A percentile compares a stretch with the other conserved stretches of the same genome.
Conservation (phyloP, 2,888 invertebrate genomes). For the Mythimna vitellina region DNA sequence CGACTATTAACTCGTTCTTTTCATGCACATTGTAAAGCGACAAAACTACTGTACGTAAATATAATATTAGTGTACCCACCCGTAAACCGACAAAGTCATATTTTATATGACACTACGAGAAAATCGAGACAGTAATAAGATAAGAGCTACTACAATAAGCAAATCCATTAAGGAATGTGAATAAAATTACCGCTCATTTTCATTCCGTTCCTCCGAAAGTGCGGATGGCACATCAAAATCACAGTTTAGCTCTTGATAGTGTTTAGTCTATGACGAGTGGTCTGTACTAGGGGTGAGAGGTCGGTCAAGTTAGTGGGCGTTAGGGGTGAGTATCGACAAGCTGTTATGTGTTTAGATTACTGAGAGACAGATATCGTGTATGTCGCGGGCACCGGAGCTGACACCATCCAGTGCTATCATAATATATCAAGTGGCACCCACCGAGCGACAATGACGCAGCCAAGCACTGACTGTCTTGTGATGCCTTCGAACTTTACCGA, state of each 20-base stretch:
- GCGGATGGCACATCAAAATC: conserved; percentile 85
- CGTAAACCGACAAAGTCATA: conserved; percentile 87
- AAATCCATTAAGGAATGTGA: conserved; percentile 89
- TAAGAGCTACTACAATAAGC: conserved; percentile 90
- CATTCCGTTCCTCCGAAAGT: conserved; percentile 84
- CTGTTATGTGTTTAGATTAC: conserved; percentile 72
- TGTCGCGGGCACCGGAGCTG: conserved; percentile 46
- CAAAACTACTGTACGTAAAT: conserved; percentile 90
- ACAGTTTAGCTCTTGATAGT: conserved; percentile 80
- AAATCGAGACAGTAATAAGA: conserved; percentile 89
- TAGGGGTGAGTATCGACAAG: conserved; percentile 79
- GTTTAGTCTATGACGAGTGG: conserved; percentile 67
- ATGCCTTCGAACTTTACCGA: conserved; percentile 67
- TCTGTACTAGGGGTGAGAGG: conserved; percentile 60
- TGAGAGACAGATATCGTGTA: conserved; percentile 59
- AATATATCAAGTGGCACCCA: conserved; percentile 69
- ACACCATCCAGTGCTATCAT: conserved; percentile 55
- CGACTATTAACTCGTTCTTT: conserved; percentile 80
- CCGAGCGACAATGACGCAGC: conserved; percentile 66
- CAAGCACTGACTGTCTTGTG: conserved; percentile 59
- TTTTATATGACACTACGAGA: conserved; percentile 87
- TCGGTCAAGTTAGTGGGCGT: conserved; percentile 76
- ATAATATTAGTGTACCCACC: conserved; percentile 90
- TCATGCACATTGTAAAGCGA: conserved; percentile 90
- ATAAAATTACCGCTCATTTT: conserved; percentile 87